Evolutionary conservation across 2,888 invertebrate species (phyloP).

Genomic region (Omphaloscelis lunosa): DNA sequence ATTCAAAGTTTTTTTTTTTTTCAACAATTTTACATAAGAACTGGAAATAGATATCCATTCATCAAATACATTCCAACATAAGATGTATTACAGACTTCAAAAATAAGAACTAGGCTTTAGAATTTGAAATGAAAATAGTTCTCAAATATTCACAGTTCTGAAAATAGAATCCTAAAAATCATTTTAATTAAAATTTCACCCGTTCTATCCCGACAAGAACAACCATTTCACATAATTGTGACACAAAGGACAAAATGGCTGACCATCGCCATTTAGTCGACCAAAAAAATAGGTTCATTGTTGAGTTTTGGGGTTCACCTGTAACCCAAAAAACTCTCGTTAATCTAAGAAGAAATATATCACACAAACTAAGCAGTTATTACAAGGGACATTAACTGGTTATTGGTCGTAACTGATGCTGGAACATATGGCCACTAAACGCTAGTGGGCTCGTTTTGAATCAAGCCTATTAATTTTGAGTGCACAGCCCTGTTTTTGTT

Average conservation of each 20-base stretch:
- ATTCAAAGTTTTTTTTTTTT: not conserved
- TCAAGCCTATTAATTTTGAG: slow-evolving; percentile 49
- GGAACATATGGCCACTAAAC: slow-evolving; percentile 41
- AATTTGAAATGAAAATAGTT: slow-evolving; percentile 46
- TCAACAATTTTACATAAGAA: not conserved
- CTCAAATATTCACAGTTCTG: slow-evolving; percentile 13
- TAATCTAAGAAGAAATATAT: slow-evolving; percentile 49
- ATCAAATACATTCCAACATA: slow-evolving; percentile 6
- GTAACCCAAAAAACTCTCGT: slow-evolving; percentile 54
- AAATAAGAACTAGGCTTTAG: not conserved
- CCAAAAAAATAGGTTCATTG: slow-evolving; percentile 50
- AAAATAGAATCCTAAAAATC: slow-evolving; percentile 13
- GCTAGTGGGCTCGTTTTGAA: slow-evolving; percentile 36
- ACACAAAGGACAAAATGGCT: slow-evolving; percentile 22
- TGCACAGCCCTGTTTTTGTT: slow-evolving; percentile 48
- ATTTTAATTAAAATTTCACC: slow-evolving; percentile 39
- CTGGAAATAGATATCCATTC: not conserved
- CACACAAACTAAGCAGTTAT: slow-evolving; percentile 43
- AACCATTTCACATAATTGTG: slow-evolving; percentile 39
- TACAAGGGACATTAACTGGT: slow-evolving; percentile 39
- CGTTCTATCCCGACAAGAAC: slow-evolving; percentile 8
- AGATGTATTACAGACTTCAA: not conserved
- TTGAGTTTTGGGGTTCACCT: slow-evolving; percentile 49
- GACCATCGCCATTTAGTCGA: not conserved
- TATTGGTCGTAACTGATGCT: slow-evolving; percentile 47